Conservation (phyloP, 2,888 invertebrate species). For the Lochmaea crataegi region DNA sequence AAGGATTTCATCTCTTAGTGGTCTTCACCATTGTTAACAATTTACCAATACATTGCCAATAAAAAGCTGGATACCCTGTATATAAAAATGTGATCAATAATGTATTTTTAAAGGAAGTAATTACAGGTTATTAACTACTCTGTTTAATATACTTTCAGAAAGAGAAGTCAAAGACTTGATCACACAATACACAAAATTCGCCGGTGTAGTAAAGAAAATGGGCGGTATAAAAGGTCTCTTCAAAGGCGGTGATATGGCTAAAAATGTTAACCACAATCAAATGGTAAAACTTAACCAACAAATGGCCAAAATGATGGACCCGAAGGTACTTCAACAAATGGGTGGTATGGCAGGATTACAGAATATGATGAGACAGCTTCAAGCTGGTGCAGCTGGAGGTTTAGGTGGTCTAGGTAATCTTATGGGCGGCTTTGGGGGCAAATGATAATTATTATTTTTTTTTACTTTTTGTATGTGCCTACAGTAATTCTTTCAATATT, state of each 20-base stretch:
- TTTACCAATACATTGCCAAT: too few relatives aligned
- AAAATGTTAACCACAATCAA: slow-evolving; percentile 98
- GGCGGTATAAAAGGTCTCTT: slow-evolving; percentile 99
- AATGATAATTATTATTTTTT: slow-evolving; percentile 52
- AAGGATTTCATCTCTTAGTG: too few relatives aligned
- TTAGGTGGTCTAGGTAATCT: slow-evolving; percentile 68
- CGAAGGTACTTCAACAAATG: slow-evolving; percentile 96
- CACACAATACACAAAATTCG: slow-evolving; percentile 98
- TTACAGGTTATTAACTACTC: not conserved
- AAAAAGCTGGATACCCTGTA: too few relatives aligned
- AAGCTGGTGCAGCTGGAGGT: slow-evolving; percentile 73
- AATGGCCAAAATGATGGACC: slow-evolving; percentile 99
- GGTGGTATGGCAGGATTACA: slow-evolving; percentile 97
- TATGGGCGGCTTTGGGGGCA: slow-evolving; percentile 71
- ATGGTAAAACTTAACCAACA: slow-evolving; percentile 99
- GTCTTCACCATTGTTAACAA: too few relatives aligned
- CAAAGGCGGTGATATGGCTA: slow-evolving; percentile 98
- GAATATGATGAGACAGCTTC: slow-evolving; percentile 97
- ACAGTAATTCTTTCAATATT: slow-evolving; percentile 13
- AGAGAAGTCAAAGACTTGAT: slow-evolving; percentile 97
- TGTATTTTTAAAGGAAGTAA: too few relatives aligned
- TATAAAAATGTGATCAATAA: too few relatives aligned
- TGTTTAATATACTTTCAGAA: slow-evolving; percentile 64
- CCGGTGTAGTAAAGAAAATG: slow-evolving; percentile 99
- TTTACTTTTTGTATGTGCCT: slow-evolving; percentile 11